Evolutionary conservation across 2,113 vertebrate genomes (phyloP).

Genomic region (Tichodroma muraria): DNA sequence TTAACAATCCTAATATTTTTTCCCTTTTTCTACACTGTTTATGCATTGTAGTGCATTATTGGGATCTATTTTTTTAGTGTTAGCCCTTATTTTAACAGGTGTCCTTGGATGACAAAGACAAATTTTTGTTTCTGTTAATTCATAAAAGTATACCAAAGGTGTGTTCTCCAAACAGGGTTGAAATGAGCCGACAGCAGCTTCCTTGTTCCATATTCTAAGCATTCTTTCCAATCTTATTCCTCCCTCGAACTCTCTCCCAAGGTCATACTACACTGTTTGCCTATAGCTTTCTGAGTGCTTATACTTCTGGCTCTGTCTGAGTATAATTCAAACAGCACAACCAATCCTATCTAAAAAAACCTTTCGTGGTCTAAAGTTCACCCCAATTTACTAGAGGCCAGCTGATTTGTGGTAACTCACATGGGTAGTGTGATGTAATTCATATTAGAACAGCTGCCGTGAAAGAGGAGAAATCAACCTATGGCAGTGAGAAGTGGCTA

Average conservation of each 20-base stretch:
- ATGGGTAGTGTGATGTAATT: neutral
- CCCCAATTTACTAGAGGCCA: neutral
- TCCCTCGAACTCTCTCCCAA: neutral
- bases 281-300: neutral
- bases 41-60: neutral
- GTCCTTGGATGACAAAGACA: neutral
- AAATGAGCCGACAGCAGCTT: neutral
- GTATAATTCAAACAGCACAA: neutral
- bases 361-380: neutral
- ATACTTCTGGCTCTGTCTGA: neutral
- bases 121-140: neutral
- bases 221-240: neutral
- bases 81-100: neutral
- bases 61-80: neutral
- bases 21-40: neutral
- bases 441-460: neutral
- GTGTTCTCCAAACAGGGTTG: neutral
- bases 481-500: neutral
- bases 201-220: neutral
- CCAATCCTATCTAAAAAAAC: neutral
- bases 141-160: neutral
- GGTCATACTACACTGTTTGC: neutral
- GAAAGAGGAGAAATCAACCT: neutral
- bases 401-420: neutral
- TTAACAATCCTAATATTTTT: neutral